These are phyloP conservation scores for Echinarachnius parma DNA, from an alignment of 53 echinoderm and acorn worm genomes.

Conservation along the genomic window DNA sequence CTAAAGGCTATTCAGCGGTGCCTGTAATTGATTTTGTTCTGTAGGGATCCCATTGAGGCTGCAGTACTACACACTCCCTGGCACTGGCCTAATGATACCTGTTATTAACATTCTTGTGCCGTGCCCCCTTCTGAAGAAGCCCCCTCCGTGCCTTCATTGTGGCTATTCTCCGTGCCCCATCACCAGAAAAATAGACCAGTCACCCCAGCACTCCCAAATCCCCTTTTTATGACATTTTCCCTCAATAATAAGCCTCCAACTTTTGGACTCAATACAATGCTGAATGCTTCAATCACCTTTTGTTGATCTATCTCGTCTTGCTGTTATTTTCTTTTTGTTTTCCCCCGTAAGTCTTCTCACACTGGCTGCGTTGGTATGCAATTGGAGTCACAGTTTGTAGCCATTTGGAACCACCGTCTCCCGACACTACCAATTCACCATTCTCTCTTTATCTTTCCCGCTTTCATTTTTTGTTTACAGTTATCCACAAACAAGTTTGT, in stretches of 20 bases:
- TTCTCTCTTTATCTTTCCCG: no score
- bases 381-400: no score
- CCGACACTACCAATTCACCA: no score
- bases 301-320: no score
- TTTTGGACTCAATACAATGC: no score
- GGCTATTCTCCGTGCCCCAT: not conserved
- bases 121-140: not conserved
- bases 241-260: not conserved
- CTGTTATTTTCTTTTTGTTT: not conserved
- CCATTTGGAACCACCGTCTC: no score
- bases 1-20: constrained; percentile 28
- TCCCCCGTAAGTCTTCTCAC: no score
- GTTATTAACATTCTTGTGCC: constrained; percentile 22
- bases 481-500: no score
- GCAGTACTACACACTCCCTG: constrained; percentile 1
- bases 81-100: constrained; percentile 27
- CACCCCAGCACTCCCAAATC: not conserved
- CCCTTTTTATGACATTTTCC: constrained; percentile 13
- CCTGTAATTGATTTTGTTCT: constrained; percentile 52
- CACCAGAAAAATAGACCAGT: constrained; percentile 1
- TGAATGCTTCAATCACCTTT: constrained; percentile 30
- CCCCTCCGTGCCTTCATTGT: constrained; percentile 3
- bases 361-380: no score
- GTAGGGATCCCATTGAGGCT: no score
- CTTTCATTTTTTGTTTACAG: no score